phyloP scores from a whole-genome alignment of 2,888 invertebrate genomes.

The Watsonalla cultraria region DNA sequence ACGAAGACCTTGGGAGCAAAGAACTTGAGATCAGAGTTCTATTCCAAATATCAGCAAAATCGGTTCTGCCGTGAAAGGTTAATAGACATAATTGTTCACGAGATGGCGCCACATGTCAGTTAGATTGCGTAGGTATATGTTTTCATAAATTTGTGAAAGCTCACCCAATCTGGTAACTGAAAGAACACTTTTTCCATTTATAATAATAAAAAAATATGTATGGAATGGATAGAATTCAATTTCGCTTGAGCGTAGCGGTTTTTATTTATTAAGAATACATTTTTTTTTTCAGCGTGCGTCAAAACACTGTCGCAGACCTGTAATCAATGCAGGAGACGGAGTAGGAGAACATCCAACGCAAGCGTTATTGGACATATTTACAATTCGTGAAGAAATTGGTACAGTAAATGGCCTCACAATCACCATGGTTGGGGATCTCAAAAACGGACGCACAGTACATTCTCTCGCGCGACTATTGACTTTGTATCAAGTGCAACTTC shows the following conservation, averaged over 20 bases:
- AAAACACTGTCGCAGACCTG: constrained; percentile 88
- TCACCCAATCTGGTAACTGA: too few species aligned
- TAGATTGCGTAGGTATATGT: too few species aligned
- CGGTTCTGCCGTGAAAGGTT: too few species aligned
- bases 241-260: neutral
- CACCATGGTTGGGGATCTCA: constrained; percentile 98
- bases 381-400: constrained; percentile 98
- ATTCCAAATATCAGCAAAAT: too few species aligned
- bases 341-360: constrained; percentile 98
- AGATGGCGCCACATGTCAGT: too few species aligned
- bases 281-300: constrained; percentile 84
- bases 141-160: too few species aligned
- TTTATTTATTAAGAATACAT: constrained; percentile 1
- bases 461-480: constrained; percentile 96
- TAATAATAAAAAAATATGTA: too few species aligned
- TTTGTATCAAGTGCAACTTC: constrained; percentile 94
- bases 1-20: too few species aligned
- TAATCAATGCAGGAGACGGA: constrained; percentile 99
- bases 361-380: constrained; percentile 97
- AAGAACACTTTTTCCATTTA: too few species aligned
- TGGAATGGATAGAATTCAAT: too few species aligned
- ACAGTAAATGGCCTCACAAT: constrained; percentile 98
- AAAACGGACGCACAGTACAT: constrained; percentile 98
- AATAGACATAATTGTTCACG: too few species aligned
- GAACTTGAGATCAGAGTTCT: too few species aligned